These are phyloP conservation scores for Aphodius granarius DNA, from an alignment of 2,888 invertebrate species.

Conservation along the genomic window DNA sequence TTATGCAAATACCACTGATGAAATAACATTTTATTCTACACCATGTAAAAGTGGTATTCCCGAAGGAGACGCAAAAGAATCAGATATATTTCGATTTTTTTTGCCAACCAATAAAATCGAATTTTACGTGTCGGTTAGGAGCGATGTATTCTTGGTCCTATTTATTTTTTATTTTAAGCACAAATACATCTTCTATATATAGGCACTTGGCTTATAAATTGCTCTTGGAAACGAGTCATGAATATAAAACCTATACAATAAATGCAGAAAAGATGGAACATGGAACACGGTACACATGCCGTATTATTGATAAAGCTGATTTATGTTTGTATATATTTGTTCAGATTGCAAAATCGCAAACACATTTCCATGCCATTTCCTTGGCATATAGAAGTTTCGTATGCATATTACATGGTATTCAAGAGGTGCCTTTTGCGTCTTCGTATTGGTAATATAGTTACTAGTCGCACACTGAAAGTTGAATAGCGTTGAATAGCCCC, in stretches of 20 bases:
- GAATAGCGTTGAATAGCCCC: neutral
- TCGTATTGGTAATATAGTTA: neutral
- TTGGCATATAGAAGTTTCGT: neutral
- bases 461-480: neutral
- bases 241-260: neutral
- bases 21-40: no score
- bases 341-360: neutral
- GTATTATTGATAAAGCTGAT: neutral
- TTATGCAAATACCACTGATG: no score
- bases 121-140: neutral
- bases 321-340: neutral
- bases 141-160: neutral
- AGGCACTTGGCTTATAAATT: neutral
- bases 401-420: neutral
- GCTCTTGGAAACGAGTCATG: neutral
- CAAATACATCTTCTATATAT: no score
- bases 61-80: no score
- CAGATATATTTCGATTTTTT: neutral
- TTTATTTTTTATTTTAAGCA: no score
- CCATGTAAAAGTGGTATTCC: no score
- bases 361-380: neutral
- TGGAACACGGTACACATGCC: neutral
- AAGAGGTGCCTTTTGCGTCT: neutral
- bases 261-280: no score
- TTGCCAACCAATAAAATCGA: neutral